Percentiles rank a stretch among this genome's conserved stretches.
Conservation (phyloP, 1,140 invertebrate genomes). For the Brachystomella parvula region DNA sequence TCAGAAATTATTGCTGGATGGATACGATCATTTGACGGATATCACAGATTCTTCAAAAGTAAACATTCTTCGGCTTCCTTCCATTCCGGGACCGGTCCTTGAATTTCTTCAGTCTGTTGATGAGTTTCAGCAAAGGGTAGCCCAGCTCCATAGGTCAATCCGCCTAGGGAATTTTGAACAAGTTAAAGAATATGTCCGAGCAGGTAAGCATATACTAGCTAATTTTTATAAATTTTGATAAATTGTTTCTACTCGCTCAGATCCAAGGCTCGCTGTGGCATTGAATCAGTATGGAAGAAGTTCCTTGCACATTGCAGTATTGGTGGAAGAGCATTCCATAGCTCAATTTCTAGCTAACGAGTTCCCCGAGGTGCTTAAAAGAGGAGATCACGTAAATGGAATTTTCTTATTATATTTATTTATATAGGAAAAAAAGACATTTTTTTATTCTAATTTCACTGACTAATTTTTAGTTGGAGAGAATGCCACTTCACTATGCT, state of each 20-base stretch:
- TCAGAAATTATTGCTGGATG: constrained; percentile 66
- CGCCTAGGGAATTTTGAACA: constrained; percentile 54
- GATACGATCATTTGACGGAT: constrained; percentile 79
- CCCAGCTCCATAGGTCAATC: constrained; percentile 61
- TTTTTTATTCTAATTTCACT: background rate
- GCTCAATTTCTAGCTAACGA: constrained; percentile 61
- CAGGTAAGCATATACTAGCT: constrained; percentile 2
- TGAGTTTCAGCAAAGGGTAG: constrained; percentile 60
- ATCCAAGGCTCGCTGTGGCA: constrained; percentile 56
- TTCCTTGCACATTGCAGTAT: constrained; percentile 69
- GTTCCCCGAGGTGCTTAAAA: constrained; percentile 61
- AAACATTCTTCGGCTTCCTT: constrained; percentile 58
- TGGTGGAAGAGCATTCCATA: constrained; percentile 67
- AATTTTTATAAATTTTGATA: background rate
- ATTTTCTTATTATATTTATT: background rate
- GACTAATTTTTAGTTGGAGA: constrained; percentile 58
- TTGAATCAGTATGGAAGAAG: constrained; percentile 61
- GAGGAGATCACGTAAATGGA: constrained; percentile 72
- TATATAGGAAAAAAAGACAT: background rate
- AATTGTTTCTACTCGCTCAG: constrained; percentile 14
- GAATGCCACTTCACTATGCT: constrained; percentile 77
- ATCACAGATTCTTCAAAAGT: constrained; percentile 54
- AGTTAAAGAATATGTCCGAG: constrained; percentile 51
- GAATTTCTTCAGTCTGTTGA: constrained; percentile 55
- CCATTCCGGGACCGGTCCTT: constrained; percentile 55